Conservation (phyloP, 2,113 vertebrate genomes). For the Saccopteryx leptura region DNA sequence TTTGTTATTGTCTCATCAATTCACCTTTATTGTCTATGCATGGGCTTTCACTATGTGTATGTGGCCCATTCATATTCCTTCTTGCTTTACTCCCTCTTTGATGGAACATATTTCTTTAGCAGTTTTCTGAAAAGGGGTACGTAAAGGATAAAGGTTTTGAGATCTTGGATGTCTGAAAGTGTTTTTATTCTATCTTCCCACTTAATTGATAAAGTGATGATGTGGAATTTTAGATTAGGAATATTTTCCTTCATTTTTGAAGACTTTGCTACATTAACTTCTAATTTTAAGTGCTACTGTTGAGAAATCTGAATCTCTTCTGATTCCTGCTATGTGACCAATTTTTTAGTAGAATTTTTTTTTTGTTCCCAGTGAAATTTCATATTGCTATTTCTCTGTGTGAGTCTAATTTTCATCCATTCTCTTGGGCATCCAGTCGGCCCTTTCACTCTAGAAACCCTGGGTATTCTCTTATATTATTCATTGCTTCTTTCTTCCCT, state of each 20-base stretch:
- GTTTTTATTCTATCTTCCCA: not conserved
- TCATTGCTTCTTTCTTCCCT: constrained; percentile 41
- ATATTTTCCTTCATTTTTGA: constrained; percentile 35
- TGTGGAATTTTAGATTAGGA: constrained; percentile 31
- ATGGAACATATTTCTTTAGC: constrained; percentile 19
- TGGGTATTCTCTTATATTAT: constrained; percentile 47
- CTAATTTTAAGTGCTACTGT: not conserved
- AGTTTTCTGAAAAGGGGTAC: not conserved
- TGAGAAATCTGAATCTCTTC: constrained; percentile 41
- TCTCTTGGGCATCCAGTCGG: constrained; percentile 9
- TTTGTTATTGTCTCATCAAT: not conserved
- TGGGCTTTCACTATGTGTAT: not conserved
- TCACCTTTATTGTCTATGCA: not conserved
- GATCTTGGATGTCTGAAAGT: constrained; percentile 33
- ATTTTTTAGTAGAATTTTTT: constrained; percentile 22
- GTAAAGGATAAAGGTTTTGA: not conserved
- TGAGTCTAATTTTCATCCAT: constrained; percentile 30
- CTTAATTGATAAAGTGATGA: constrained; percentile 8
- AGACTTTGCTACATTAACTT: not conserved
- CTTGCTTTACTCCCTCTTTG: constrained; percentile 45
- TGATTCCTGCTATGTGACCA: not conserved
- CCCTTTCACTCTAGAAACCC: not conserved
- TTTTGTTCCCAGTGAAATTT: constrained; percentile 46
- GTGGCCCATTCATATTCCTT: not conserved
- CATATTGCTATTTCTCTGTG: not conserved